phyloP scores from a whole-genome alignment of 2,888 invertebrate genomes.

The Nomada lathburiana region DNA sequence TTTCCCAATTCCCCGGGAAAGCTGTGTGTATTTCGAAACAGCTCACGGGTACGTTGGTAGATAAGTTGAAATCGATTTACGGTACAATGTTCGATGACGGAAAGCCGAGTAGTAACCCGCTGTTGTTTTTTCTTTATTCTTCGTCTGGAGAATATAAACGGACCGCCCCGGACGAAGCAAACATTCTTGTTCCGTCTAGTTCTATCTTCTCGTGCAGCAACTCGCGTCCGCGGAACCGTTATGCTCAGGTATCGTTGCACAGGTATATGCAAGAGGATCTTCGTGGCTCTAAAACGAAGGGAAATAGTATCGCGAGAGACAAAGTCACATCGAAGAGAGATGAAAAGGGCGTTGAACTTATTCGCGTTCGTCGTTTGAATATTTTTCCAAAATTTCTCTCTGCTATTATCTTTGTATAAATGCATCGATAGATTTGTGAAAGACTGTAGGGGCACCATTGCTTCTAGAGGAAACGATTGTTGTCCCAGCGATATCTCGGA shows the following conservation, averaged over 20 bases:
- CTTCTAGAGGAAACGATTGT: too few relatives aligned
- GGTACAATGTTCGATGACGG: background rate
- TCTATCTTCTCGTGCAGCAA: conserved; percentile 61
- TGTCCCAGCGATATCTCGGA: conserved; percentile 19
- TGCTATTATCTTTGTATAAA: too few relatives aligned
- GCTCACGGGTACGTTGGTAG: background rate
- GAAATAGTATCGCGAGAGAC: conserved; percentile 21
- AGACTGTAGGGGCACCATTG: too few relatives aligned
- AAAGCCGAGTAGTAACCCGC: conserved; percentile 4
- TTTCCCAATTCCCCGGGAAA: background rate
- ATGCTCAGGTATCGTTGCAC: conserved; percentile 67
- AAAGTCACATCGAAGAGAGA: conserved; percentile 1
- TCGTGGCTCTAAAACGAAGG: conserved; percentile 1
- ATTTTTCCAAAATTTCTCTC: background rate
- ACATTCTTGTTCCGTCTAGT: conserved; percentile 21
- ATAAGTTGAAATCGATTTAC: background rate
- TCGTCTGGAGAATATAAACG: conserved; percentile 37
- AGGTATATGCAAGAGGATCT: conserved; percentile 36
- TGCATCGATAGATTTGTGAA: too few relatives aligned
- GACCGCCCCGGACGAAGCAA: background rate
- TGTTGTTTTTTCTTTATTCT: background rate
- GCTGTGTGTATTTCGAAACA: background rate
- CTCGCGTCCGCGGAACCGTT: conserved; percentile 75
- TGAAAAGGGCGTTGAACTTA: conserved; percentile 47
- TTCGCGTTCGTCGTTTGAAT: conserved; percentile 16